Percentiles rank a stretch among this genome's conserved stretches.
Conservation (phyloP, 2,113 vertebrate species). For the Scophthalmus maximus region DNA sequence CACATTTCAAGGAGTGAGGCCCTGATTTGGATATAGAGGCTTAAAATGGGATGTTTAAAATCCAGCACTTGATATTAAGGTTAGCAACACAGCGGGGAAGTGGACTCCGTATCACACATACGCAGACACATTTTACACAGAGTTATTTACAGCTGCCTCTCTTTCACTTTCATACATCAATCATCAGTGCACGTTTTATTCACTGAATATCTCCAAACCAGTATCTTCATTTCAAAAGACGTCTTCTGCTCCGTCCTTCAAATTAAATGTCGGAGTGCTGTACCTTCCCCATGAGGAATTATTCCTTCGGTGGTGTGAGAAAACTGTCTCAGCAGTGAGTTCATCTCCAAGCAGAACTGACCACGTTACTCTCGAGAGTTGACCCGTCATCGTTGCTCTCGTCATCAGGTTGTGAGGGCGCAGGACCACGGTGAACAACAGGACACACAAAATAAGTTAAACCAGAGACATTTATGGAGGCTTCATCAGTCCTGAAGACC, state of each 20-base stretch:
- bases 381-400: neutral
- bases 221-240: neutral
- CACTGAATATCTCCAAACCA: constrained; percentile 4
- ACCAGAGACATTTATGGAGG: constrained; percentile 15
- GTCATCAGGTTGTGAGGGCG: constrained; percentile 4
- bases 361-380: neutral
- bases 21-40: constrained; percentile 47
- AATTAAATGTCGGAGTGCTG: neutral
- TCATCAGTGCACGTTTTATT: neutral
- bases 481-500: constrained; percentile 33
- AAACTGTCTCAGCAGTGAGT: neutral
- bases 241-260: neutral
- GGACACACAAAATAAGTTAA: neutral
- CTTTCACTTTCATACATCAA: constrained; percentile 1
- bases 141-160: constrained; percentile 63
- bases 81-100: constrained; percentile 37
- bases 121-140: constrained; percentile 38
- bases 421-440: constrained; percentile 18
- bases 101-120: constrained; percentile 30
- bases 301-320: neutral
- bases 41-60: constrained; percentile 38
- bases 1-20: constrained; percentile 25
- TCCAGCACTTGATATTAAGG: constrained; percentile 62
- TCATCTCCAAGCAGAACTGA: constrained; percentile 2
- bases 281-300: neutral